Evolutionary conservation across 2,113 vertebrate species (phyloP).

Genomic region (Gymnarchus niloticus): DNA sequence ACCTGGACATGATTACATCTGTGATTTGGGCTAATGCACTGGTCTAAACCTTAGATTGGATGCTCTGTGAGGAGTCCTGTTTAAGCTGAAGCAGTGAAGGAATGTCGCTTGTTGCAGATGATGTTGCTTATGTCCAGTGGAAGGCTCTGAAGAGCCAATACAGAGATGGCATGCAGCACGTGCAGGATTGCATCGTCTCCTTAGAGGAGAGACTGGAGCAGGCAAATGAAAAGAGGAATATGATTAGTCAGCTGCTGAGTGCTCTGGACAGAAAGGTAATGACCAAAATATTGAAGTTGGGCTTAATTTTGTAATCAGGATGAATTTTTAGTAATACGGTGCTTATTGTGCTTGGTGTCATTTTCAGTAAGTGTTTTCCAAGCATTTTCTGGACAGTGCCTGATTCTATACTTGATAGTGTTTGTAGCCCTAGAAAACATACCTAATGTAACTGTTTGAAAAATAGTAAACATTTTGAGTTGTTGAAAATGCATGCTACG

Average conservation of each 20-base stretch:
- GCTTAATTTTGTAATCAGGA: background rate
- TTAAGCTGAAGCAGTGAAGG: background rate
- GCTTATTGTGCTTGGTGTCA: background rate
- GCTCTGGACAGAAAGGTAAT: conserved; percentile 46
- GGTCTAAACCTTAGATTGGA: background rate
- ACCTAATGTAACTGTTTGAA: too few relatives aligned
- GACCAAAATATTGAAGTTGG: background rate
- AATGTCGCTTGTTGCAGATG: conserved; percentile 34
- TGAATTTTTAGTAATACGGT: background rate
- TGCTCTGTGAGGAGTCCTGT: background rate
- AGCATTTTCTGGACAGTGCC: background rate
- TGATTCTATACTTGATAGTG: background rate
- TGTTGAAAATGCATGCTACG: too few relatives aligned
- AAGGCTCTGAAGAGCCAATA: conserved; percentile 55
- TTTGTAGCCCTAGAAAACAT: background rate
- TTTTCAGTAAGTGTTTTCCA: background rate
- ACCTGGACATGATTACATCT: background rate
- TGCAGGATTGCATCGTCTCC: conserved; percentile 41
- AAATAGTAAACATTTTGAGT: background rate
- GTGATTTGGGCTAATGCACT: too few relatives aligned
- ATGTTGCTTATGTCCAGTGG: conserved; percentile 46
- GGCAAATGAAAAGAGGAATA: conserved; percentile 36
- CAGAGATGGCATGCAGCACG: conserved; percentile 41
- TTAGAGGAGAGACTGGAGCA: conserved; percentile 43
- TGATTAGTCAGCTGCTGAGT: conserved; percentile 40